Base-by-base conservation (phyloP, 2,113 vertebrate genomes). In the Pleuronectes platessa region DNA sequence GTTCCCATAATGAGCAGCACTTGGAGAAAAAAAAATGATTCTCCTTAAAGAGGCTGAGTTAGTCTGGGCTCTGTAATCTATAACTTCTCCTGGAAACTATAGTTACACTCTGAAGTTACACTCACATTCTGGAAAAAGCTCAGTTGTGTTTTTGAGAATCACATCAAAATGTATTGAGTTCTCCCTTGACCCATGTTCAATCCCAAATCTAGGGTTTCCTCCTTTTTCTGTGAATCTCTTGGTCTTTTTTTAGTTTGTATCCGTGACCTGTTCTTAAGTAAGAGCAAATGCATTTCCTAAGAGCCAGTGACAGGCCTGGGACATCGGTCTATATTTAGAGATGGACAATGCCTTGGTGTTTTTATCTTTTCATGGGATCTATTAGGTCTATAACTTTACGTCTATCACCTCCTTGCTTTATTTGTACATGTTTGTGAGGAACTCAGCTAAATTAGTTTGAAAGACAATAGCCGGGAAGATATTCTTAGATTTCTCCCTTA, bases 61-160 rank as follows among this genome's bases (percentile, higher is more conserved):
- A 31, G 6, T 31, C 6, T 31, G 31, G 31, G 31, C 31, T 31
- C 31, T 1, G 31, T 31, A 31, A 31, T 31, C 31, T 6, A 7
- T 31, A 31, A 31, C 6, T 31, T 31, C 6, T 31, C 31, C 31
- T 31, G 6, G 31, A 61, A 15, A 73, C 18, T 26, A 42, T 13
- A n/a, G 61, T 61, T 65, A 59, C 24, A 31, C 1, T 0, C 35
- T 74, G 20, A 23, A 67, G 3, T 40, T 72, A 47, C 5, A 47
- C 45, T 81, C 68, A 83, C 5, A 0, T 31, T 31, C 7, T 87
- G 82, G 82, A 90, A 89, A 77, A 62, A 61, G 13, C 49, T 72
- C 45, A 17, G 47, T 21, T 13, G 26, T 66, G 61, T 18, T 78
- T 61, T 78, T 61, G 40, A 42, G 40, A 42, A 42, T 42, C 40